Evolutionary conservation across 2,888 invertebrate genomes (phyloP), one percentile per base, ranked within the genome.

Genomic region (Papilio protenor): DNA sequence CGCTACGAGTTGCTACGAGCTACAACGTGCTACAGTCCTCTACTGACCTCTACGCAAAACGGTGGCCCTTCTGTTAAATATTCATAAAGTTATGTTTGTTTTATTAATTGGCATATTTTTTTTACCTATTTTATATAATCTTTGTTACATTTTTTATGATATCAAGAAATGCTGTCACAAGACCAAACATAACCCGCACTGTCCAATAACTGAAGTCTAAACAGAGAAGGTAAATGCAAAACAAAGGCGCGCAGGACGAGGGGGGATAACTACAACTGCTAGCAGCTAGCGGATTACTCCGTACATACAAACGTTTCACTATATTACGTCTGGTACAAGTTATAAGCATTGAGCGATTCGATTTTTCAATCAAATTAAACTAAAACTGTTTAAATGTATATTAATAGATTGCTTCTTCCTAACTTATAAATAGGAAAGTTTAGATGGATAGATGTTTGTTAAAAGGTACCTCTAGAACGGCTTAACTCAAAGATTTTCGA

Each of bases 221-320:
- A 75, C 75, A 69, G 45, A 18, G 18, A 40, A 69, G 23, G 69
- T 75, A 55, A 75, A 69, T 21, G 70, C 23, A 18, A 59, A 70
- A 76, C 70, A 70, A 59, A 76, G 27, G 47, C 52, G 66, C 11
- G 18, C n/a, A 21, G 27, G 23, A 23, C 21, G 45, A 10, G 21
- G 45, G 11, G 21, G 40, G 55, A 1, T 57, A 57, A 57, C 57
- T 55, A 55, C 55, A 55, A 57, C 55, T 72, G 14, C 18, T 40
- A 18, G 33, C 33, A 40, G 18, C 64, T 64, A 64, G 57, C 40
- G 73, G 57, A 40, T 73, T 73, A 59, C 76, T 76, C 18, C 70
- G 57, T 10, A 55, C n/a, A 21, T 0, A 45, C 70, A 59, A 76
- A 76, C 57, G 57, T 47, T 55, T 70, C 47, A 70, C 47, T 57